A percentile compares a stretch with the other conserved stretches of the same genome.
Conservation (phyloP, 2,113 vertebrate genomes). For the Ardeotis arabs region DNA sequence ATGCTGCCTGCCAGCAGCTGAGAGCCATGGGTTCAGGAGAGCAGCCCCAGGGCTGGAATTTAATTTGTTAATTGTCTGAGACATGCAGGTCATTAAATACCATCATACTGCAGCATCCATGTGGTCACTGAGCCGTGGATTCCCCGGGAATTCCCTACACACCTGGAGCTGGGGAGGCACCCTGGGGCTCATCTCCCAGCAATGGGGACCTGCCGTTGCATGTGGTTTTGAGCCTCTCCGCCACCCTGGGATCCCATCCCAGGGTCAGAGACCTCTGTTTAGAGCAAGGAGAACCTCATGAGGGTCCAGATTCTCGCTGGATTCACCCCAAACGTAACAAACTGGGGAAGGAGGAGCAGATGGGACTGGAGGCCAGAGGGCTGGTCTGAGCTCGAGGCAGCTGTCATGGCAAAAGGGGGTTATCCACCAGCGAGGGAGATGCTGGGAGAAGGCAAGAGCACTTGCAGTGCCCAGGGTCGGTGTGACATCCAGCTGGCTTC, state of each 20-base stretch:
- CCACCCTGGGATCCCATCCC: not conserved
- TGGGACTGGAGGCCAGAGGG: not conserved
- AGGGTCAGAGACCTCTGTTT: fast-evolving
- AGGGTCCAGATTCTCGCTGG: not conserved
- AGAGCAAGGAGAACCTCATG: not conserved
- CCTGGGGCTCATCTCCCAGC: not conserved
- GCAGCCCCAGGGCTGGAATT: not conserved
- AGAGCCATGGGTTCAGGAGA: not conserved
- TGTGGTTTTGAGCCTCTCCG: not conserved
- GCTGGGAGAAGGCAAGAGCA: not conserved
- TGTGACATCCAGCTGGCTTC: not conserved
- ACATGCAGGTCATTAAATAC: not conserved
- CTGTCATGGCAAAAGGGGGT: fast-evolving
- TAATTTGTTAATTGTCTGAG: not conserved
- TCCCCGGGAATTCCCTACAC: not conserved
- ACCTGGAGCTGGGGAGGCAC: not conserved
- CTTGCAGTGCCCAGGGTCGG: not conserved
- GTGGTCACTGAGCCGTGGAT: not conserved
- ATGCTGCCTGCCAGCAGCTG: not conserved
- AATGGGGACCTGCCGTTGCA: not conserved
- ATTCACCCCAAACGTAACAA: not conserved
- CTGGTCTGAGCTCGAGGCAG: not conserved
- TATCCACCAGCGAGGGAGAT: not conserved
- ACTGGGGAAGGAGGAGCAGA: not conserved
- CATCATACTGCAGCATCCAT: not conserved